phyloP scores from a whole-genome alignment of 1,140 invertebrate genomes.

The Panagrolaimus sp. region DNA sequence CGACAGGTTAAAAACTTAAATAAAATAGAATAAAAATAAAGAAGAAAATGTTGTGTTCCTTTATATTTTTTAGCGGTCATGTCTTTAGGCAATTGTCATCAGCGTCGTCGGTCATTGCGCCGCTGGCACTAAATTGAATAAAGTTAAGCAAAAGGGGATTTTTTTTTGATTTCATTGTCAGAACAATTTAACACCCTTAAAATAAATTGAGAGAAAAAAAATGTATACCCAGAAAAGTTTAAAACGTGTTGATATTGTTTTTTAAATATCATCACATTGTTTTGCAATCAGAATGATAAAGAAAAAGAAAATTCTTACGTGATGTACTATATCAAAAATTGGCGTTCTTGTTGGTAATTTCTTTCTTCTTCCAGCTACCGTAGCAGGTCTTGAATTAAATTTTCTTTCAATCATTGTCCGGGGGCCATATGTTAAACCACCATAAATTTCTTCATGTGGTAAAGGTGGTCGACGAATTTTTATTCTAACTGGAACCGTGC shows the following conservation, averaged over 20 bases:
- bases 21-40: not conserved
- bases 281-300: too few species aligned
- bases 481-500: not conserved
- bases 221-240: too few species aligned
- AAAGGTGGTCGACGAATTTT: not conserved
- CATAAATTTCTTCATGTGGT: not conserved
- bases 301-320: too few species aligned
- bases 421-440: not conserved
- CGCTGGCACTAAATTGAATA: slow-evolving; percentile 3
- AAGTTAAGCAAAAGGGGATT: slow-evolving; percentile 1
- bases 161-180: not conserved
- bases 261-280: too few species aligned
- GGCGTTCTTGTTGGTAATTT: too few species aligned
- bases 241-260: too few species aligned
- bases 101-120: slow-evolving; percentile 11
- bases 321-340: too few species aligned
- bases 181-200: too few species aligned
- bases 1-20: not conserved
- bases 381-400: slow-evolving; percentile 8
- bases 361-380: not conserved
- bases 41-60: not conserved
- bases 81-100: not conserved
- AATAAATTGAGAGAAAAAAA: too few species aligned
- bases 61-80: slow-evolving; percentile 5
- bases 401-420: not conserved